Base-by-base conservation (phyloP, 1,140 invertebrate species). In the Samia ricini region DNA sequence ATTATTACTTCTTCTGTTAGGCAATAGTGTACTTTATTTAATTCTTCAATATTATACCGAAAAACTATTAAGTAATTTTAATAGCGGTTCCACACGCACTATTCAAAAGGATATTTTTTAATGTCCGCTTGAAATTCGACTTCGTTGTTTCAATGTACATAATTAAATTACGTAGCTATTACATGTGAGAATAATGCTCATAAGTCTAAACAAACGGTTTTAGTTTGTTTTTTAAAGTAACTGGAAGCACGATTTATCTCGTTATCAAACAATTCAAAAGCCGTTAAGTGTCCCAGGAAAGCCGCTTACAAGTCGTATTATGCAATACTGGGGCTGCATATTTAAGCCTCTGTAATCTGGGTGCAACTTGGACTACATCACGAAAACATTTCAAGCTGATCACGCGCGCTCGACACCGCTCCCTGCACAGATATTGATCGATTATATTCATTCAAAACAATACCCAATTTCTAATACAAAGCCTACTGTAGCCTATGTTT, bases 201-300 rank as follows among this genome's bases (percentile, higher is more conserved):
- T 0, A 26, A 26, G 8, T 26, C 26, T 4, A 26, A 26, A 26
- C 26, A 26, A 26, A 26, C 26, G 8, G 26, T 26, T 26, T 26
- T 8, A 26, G 33, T 42, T 42, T 42, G 33, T 12, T 3, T 42
- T 42, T 12, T 42, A 42, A 10, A 42, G 7, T 15, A 12, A 42
- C 12, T 10, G 33, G 12, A 64, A 57, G 64, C 63, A 61, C 57
- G 20, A 55, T 69, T 80, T 78, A 80, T 80, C 76, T 61, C 58
- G 60, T 79, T 68, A 81, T 76, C 75, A 75, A 75, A 74, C 61
- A 68, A 62, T 76, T 72, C 66, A 72, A 71, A 73, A 63, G 63
- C 62, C 51, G 60, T 60, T 64, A 63, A 66, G 58, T 65, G 63
- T 77, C 74, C 61, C 64, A 48, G 64, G 57, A 62, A 61, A 60